Percentiles rank a stretch among this genome's conserved stretches.
phyloP scores from a whole-genome alignment of 92 coral and sea anemone species.

The Meandrina meandrites region DNA sequence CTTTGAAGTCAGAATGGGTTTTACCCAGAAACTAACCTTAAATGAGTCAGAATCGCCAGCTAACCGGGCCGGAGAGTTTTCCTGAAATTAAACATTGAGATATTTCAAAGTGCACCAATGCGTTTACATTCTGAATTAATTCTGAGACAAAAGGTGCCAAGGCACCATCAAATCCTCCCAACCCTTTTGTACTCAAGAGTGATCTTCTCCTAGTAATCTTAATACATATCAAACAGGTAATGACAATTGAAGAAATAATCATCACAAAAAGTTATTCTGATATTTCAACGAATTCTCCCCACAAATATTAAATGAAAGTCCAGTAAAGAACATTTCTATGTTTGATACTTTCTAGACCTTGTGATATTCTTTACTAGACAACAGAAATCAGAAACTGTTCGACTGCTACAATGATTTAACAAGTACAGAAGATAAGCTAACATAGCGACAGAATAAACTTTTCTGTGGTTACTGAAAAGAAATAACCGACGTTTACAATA shows the following conservation, averaged over 20 bases:
- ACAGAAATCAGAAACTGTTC: too few relatives aligned
- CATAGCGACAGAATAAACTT: too few relatives aligned
- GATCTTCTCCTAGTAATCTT: neutral
- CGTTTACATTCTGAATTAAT: neutral
- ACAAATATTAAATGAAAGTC: too few relatives aligned
- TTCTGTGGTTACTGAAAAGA: too few relatives aligned
- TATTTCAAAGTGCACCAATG: neutral
- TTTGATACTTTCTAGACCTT: too few relatives aligned
- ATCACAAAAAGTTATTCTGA: neutral
- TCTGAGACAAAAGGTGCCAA: neutral
- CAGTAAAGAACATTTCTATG: too few relatives aligned
- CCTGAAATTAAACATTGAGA: neutral
- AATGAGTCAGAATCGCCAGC: conserved; percentile 39
- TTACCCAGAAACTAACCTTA: neutral
- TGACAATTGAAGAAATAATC: neutral
- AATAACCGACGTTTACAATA: too few relatives aligned
- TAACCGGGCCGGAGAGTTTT: conserved; percentile 31
- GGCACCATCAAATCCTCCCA: too few relatives aligned
- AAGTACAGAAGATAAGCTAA: too few relatives aligned
- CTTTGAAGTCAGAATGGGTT: neutral
- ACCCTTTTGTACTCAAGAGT: neutral
- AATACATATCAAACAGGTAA: too few relatives aligned
- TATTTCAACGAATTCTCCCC: neutral
- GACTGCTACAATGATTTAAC: too few relatives aligned
- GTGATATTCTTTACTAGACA: too few relatives aligned